A percentile compares a stretch with the other conserved stretches of the same genome.
Evolutionary conservation across 2,113 vertebrate species (phyloP).

Genomic region (Hippopotamus amphibius): DNA sequence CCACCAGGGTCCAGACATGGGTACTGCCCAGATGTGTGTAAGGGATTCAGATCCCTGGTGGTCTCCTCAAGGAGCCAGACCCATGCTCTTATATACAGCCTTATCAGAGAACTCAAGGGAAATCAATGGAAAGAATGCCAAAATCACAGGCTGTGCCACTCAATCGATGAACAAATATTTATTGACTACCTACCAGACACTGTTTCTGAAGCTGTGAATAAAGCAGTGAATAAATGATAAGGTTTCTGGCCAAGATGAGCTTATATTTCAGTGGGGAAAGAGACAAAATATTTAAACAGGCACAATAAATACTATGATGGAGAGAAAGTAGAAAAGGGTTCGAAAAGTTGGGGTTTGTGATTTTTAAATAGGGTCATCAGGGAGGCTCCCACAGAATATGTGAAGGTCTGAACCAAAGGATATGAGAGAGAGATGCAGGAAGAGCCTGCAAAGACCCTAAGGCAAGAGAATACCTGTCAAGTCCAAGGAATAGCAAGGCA

Average conservation of each 20-base stretch:
- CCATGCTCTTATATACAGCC: background rate
- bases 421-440: background rate
- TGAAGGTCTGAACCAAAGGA: background rate
- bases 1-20: background rate
- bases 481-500: background rate
- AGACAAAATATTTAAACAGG: background rate
- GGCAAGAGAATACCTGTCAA: background rate
- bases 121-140: background rate
- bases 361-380: background rate
- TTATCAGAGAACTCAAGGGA: background rate
- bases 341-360: background rate
- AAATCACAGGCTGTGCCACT: background rate
- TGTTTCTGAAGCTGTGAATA: background rate
- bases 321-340: conserved; percentile 29
- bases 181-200: background rate
- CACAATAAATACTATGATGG: background rate
- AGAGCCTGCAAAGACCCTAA: background rate
- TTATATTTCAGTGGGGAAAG: background rate
- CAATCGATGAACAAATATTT: conserved; percentile 39
- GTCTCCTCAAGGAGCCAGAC: background rate
- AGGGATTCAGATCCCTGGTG: background rate
- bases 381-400: background rate
- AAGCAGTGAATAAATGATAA: conserved; percentile 37
- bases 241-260: background rate
- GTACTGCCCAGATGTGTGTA: background rate